Percentiles rank a stretch among this genome's conserved stretches.
Evolutionary conservation across 2,888 invertebrate species (phyloP).

Genomic region (Biston stratarius): DNA sequence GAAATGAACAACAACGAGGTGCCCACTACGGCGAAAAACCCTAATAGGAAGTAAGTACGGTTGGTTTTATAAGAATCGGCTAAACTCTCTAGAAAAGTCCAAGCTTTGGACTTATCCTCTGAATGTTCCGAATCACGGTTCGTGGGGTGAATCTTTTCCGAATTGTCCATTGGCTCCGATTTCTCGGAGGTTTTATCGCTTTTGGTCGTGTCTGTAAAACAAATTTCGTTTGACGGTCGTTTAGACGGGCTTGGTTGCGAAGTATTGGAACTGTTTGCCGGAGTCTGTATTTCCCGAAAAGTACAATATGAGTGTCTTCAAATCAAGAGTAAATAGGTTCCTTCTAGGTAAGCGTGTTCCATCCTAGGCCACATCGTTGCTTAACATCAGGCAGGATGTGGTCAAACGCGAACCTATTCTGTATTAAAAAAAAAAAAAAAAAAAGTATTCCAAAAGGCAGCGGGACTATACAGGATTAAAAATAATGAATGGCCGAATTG

Average conservation of each 20-base stretch:
- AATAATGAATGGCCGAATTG: too few relatives aligned
- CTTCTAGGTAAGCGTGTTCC: too few relatives aligned
- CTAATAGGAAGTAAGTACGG: conserved; percentile 59
- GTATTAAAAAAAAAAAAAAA: too few relatives aligned
- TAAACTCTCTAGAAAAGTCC: conserved; percentile 70
- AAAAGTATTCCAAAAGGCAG: too few relatives aligned
- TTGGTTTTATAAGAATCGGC: conserved; percentile 63
- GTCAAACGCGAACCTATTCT: too few relatives aligned
- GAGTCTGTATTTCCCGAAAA: too few relatives aligned
- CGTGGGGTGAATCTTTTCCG: conserved; percentile 67
- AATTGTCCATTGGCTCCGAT: conserved; percentile 42
- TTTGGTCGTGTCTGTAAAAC: conserved; percentile 76
- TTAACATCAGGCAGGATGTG: too few relatives aligned
- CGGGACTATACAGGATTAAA: too few relatives aligned
- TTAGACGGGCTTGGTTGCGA: conserved; percentile 24
- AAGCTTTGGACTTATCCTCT: conserved; percentile 54
- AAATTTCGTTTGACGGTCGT: conserved; percentile 54
- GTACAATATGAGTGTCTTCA: too few relatives aligned
- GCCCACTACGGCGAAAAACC: conserved; percentile 61
- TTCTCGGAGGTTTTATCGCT: conserved; percentile 48
- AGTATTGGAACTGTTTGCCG: neutral
- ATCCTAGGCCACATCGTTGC: too few relatives aligned
- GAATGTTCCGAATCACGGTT: conserved; percentile 70
- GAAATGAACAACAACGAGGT: conserved; percentile 40
- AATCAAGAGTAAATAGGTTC: too few relatives aligned